Evolutionary conservation across 2,797 vertebrate species (phyloP).

Genomic region (Tarsius wallacei): DNA sequence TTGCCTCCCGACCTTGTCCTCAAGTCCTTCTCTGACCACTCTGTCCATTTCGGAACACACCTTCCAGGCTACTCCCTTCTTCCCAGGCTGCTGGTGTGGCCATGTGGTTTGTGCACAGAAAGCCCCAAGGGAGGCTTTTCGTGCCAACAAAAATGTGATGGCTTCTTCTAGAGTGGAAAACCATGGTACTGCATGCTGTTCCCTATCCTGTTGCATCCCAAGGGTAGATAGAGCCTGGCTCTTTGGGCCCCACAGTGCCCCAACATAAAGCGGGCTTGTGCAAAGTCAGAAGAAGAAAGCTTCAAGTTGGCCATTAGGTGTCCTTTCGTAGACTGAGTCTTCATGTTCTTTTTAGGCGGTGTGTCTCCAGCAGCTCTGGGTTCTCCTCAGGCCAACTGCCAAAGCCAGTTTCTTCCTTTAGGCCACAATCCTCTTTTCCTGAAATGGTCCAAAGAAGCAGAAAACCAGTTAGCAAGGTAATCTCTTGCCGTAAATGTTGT

Average conservation of each 20-base stretch:
- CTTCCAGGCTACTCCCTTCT: neutral
- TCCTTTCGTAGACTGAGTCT: neutral
- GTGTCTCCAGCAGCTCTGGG: neutral
- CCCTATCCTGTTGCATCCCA: neutral
- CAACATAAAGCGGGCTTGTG: neutral
- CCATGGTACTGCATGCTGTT: neutral
- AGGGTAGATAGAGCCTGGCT: neutral
- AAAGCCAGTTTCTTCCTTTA: neutral
- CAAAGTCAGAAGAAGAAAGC: neutral
- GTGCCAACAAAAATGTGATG: neutral
- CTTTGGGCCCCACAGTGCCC: neutral
- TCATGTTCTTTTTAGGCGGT: neutral
- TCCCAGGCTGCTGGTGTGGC: neutral
- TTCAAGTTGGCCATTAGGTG: neutral
- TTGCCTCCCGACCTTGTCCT: too few species aligned
- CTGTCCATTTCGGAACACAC: too few species aligned
- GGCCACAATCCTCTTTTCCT: neutral
- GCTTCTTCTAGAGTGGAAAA: neutral
- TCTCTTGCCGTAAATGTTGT: neutral
- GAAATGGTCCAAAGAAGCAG: neutral
- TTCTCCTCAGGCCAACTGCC: neutral
- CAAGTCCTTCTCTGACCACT: neutral
- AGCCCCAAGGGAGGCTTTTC: neutral
- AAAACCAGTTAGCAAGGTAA: neutral
- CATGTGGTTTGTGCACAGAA: neutral